These are phyloP conservation scores for Hydra vulgaris DNA, from an alignment of 30 jellyfish, hydroid and myxozoan species.

Conservation along the genomic window DNA sequence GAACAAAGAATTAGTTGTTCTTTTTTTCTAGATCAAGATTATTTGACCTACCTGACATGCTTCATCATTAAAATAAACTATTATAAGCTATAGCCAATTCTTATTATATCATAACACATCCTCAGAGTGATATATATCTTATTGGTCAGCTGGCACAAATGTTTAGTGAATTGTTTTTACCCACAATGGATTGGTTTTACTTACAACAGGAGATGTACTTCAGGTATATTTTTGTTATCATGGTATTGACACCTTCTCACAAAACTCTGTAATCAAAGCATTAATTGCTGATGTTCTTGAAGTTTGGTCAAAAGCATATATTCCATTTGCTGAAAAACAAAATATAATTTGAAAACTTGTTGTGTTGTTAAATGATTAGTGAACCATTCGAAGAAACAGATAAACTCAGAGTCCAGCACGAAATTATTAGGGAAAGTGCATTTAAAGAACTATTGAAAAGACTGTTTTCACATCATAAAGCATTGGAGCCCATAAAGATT, in stretches of 20 bases:
- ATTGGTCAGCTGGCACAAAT: not conserved
- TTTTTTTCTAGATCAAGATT: not conserved
- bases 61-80: not conserved
- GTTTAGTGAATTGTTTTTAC: not conserved
- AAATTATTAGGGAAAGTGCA: not conserved
- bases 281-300: not conserved
- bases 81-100: not conserved
- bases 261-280: not conserved
- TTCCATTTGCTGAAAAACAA: not conserved
- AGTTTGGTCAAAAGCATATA: not conserved
- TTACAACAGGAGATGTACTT: not conserved
- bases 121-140: not conserved
- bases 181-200: not conserved
- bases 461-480: not conserved
- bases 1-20: no score
- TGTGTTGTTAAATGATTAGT: not conserved
- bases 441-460: not conserved
- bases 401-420: not conserved
- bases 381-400: no score
- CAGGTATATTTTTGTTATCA: not conserved
- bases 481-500: not conserved
- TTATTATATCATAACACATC: not conserved
- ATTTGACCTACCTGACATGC: not conserved
- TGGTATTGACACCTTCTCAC: not conserved
- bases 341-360: not conserved